Evolutionary conservation across 2,113 vertebrate genomes (phyloP).

Genomic region (Clarias magur): DNA sequence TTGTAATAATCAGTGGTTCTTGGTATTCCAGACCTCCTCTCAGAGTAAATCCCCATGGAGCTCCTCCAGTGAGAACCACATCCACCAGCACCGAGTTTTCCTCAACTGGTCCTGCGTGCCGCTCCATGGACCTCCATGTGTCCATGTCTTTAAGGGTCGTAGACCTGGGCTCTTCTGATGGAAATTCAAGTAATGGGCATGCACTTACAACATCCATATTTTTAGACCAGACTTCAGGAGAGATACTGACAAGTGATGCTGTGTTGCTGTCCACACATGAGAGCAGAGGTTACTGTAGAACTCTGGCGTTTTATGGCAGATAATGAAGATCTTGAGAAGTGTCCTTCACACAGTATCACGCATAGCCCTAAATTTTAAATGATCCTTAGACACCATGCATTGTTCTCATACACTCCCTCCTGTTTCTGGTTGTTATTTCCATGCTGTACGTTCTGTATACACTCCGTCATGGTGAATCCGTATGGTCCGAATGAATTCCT

Average conservation of each 20-base stretch:
- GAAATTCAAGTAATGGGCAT: neutral
- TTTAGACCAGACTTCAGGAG: neutral
- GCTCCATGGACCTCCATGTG: slow-evolving; percentile 47
- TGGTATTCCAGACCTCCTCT: slow-evolving; percentile 84
- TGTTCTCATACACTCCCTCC: neutral
- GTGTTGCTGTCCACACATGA: neutral
- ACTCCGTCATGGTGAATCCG: neutral
- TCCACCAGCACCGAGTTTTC: slow-evolving; percentile 69
- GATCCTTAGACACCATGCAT: neutral
- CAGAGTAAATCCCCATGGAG: slow-evolving; percentile 88
- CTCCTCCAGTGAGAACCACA: slow-evolving; percentile 73
- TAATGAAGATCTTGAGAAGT: neutral
- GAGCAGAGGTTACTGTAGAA: neutral
- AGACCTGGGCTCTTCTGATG: neutral
- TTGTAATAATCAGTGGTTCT: slow-evolving; percentile 86
- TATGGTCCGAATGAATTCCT: neutral
- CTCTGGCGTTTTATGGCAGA: neutral
- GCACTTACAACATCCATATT: slow-evolving; percentile 35
- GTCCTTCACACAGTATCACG: neutral
- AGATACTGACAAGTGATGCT: slow-evolving; percentile 1
- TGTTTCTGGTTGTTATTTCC: neutral
- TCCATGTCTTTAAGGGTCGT: neutral
- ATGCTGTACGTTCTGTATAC: neutral
- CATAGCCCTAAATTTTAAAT: neutral
- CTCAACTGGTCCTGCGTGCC: slow-evolving; percentile 36